These are phyloP conservation scores for Lasius platythorax DNA, from an alignment of 2,888 invertebrate genomes.

Conservation along the genomic window DNA sequence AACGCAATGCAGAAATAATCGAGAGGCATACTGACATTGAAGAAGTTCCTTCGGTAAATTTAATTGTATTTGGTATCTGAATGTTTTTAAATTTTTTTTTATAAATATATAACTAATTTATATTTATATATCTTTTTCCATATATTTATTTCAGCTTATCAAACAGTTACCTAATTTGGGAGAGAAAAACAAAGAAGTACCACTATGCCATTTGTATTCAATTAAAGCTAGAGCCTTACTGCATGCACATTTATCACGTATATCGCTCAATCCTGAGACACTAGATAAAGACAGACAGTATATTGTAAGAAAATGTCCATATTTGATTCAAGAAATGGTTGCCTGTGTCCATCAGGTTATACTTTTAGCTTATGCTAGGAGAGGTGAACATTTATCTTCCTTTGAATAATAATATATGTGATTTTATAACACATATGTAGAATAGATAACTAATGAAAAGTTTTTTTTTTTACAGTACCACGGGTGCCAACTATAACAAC, in stretches of 20 bases:
- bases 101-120: constrained; percentile 1
- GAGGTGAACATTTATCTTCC: constrained; percentile 88
- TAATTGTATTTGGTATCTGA: constrained; percentile 60
- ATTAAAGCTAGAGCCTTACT: constrained; percentile 96
- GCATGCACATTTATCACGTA: constrained; percentile 97
- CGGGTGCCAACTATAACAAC: constrained; percentile 96
- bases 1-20: constrained; percentile 97
- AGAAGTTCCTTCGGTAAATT: constrained; percentile 95
- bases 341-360: constrained; percentile 97
- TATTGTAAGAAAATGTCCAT: constrained; percentile 96
- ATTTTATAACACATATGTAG: neutral
- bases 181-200: constrained; percentile 98
- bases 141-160: constrained; percentile 90
- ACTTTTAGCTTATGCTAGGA: constrained; percentile 95
- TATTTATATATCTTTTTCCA: constrained; percentile 18
- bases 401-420: neutral
- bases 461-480: constrained; percentile 88
- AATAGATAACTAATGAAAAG: constrained; percentile 4
- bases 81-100: neutral
- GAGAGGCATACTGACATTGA: constrained; percentile 97
- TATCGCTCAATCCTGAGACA: constrained; percentile 92
- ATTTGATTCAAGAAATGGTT: constrained; percentile 98
- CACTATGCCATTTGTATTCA: constrained; percentile 96
- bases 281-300: constrained; percentile 94
- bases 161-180: constrained; percentile 96